Percentiles rank a stretch among this genome's conserved stretches.
Evolutionary conservation across 2,113 vertebrate genomes (phyloP).

Genomic region (Actinemys pallida): DNA sequence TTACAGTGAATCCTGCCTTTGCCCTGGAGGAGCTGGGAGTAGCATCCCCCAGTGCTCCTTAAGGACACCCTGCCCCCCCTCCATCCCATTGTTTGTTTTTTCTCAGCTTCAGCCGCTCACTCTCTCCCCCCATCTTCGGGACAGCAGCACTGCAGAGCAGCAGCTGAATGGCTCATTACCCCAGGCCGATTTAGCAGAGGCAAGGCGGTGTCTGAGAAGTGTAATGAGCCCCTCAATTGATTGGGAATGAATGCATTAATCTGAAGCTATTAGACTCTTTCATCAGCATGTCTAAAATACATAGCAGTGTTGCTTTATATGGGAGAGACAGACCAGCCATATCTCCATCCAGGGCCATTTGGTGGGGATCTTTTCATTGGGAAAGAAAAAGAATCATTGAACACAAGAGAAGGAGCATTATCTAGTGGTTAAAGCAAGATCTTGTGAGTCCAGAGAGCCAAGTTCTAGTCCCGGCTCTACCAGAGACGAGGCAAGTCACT

Average conservation of each 20-base stretch:
- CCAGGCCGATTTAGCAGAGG: slow-evolving; percentile 47
- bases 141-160: neutral
- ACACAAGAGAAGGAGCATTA: neutral
- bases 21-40: neutral
- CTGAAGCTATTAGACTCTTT: slow-evolving; percentile 68
- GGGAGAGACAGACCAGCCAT: slow-evolving; percentile 50
- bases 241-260: slow-evolving; percentile 75
- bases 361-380: slow-evolving; percentile 31
- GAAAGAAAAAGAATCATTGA: neutral
- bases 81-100: neutral
- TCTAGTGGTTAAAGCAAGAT: neutral
- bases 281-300: slow-evolving; percentile 72
- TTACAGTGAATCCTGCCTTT: neutral
- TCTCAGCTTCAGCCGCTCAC: neutral
- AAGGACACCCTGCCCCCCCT: neutral
- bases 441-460: neutral
- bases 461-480: neutral
- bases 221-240: slow-evolving; percentile 68
- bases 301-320: slow-evolving; percentile 26
- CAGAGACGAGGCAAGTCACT: neutral
- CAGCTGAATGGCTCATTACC: slow-evolving; percentile 73
- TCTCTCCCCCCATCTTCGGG: neutral
- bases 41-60: neutral
- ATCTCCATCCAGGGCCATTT: slow-evolving; percentile 39
- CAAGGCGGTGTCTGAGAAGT: slow-evolving; percentile 8